Evolutionary conservation across 2,113 vertebrate genomes (phyloP), one percentile per base, ranked within the genome.

Genomic region (Recurvirostra avosetta): DNA sequence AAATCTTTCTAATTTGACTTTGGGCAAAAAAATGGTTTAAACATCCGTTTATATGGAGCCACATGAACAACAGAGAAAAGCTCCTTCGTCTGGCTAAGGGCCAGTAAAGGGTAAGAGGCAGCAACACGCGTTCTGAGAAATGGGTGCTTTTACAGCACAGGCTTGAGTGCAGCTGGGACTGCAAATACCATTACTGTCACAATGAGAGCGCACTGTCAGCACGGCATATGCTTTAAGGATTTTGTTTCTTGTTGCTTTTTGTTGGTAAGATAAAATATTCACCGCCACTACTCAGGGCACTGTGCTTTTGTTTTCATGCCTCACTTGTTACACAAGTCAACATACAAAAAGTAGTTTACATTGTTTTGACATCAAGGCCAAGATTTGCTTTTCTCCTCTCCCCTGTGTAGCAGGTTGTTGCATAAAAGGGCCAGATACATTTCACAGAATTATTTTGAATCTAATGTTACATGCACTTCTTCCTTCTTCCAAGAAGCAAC

Each of bases 201-300:
- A 55, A 41, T 0, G 7, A 91, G 73, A 87, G 81, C 0, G 6
- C 49, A 5, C 36, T 59, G 65, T 90, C 78, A 88, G 45, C 75
- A 38, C 3, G 1, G 59, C 49, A 19, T 32, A 68, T 12, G 45
- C 85, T 88, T 67, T 65, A 85, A 94, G 82, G 58, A 90, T 53
- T 73, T 52, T 61, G 76, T n/a, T 62, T 93, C 94, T 91, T 45
- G 45, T 52, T 94, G 52, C 65, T 53, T 92, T 78, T 75, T 87
- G 65, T 65, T 49, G 73, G 52, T 18, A 71, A 92, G 80, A 92
- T 92, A 94, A 97, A 95, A 91, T 93, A 95, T 92, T 92, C 79
- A 87, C 52, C 36, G 52, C 40, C 29, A 25, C 66, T 55, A 22
- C 68, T 92, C 62, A 47, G 36, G 76, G 47, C 25, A 45, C 65